Percentiles rank a stretch among this genome's conserved stretches.
phyloP scores from a whole-genome alignment of 2,888 invertebrate species.

The Didymodactylos carnosus region DNA sequence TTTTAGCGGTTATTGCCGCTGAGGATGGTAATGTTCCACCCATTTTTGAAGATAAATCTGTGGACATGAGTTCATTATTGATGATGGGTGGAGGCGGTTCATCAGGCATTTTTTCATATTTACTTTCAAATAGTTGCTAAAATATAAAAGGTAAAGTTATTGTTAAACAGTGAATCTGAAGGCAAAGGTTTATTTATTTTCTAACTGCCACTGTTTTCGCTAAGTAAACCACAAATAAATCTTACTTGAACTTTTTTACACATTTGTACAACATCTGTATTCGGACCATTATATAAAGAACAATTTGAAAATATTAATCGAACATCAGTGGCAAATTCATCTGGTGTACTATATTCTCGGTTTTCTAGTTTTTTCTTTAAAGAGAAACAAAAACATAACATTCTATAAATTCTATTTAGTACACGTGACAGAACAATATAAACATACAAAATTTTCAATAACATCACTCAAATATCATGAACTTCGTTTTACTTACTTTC shows the following conservation, averaged over 20 bases:
- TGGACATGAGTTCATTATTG: not conserved
- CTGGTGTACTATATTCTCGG: slow-evolving; percentile 71
- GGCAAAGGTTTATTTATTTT: not conserved
- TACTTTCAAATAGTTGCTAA: slow-evolving; percentile 41
- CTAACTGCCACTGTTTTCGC: no score
- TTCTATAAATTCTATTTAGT: no score
- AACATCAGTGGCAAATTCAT: slow-evolving; percentile 83
- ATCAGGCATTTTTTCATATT: slow-evolving; percentile 40
- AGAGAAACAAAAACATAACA: not conserved
- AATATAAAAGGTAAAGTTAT: not conserved
- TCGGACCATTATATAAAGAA: slow-evolving; percentile 94
- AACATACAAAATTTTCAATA: no score
- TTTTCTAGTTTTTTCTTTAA: slow-evolving; percentile 67
- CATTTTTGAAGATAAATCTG: not conserved
- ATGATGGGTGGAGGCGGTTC: slow-evolving; percentile 37
- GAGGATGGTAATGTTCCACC: not conserved
- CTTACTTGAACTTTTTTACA: not conserved
- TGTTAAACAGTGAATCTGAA: not conserved
- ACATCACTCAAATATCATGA: not conserved
- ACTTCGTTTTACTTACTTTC: slow-evolving; percentile 35
- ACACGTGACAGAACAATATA: no score
- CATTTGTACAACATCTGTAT: slow-evolving; percentile 95
- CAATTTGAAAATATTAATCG: slow-evolving; percentile 92
- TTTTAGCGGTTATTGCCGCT: not conserved
- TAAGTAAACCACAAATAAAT: no score